Percentiles rank a stretch among this genome's conserved stretches.
Conservation (phyloP, 2,888 invertebrate species). For the Uloborus plumipes region DNA sequence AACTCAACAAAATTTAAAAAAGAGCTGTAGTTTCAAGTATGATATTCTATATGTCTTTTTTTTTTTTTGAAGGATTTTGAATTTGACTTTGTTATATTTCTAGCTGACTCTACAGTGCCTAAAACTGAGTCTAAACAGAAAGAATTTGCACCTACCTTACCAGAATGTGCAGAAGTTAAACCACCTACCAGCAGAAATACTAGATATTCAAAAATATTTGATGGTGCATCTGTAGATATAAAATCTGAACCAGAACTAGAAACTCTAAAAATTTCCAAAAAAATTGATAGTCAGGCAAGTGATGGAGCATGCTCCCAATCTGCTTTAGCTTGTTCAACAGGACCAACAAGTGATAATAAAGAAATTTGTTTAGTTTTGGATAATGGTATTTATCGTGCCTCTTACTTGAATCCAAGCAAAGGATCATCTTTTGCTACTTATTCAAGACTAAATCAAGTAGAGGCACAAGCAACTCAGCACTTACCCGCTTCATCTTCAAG, state of each 20-base stretch:
- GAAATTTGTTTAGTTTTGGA: slow-evolving; percentile 56
- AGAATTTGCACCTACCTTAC: slow-evolving; percentile 15
- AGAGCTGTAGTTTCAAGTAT: no score
- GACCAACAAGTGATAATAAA: slow-evolving; percentile 36
- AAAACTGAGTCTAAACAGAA: slow-evolving; percentile 37
- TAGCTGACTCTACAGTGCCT: slow-evolving; percentile 54
- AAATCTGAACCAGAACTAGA: slow-evolving; percentile 32
- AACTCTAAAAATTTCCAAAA: slow-evolving; percentile 19
- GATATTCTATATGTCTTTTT: neutral
- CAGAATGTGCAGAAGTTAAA: slow-evolving; percentile 35
- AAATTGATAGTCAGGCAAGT: slow-evolving; percentile 18
- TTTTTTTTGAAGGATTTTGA: neutral
- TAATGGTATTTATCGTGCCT: slow-evolving; percentile 43
- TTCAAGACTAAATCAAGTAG: slow-evolving; percentile 36
- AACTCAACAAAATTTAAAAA: no score
- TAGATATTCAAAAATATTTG: slow-evolving; percentile 38
- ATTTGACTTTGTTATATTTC: neutral
- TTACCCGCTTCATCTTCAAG: slow-evolving; percentile 56
- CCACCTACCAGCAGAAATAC: slow-evolving; percentile 27
- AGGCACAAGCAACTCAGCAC: slow-evolving; percentile 44
- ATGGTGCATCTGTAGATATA: slow-evolving; percentile 34
- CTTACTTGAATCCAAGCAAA: slow-evolving; percentile 44
- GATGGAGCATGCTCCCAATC: slow-evolving; percentile 44
- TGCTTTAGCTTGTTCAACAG: slow-evolving; percentile 24
- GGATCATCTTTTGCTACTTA: slow-evolving; percentile 41